Evolutionary conservation across 2,888 invertebrate genomes (phyloP).

Genomic region (Melitaea athalia): DNA sequence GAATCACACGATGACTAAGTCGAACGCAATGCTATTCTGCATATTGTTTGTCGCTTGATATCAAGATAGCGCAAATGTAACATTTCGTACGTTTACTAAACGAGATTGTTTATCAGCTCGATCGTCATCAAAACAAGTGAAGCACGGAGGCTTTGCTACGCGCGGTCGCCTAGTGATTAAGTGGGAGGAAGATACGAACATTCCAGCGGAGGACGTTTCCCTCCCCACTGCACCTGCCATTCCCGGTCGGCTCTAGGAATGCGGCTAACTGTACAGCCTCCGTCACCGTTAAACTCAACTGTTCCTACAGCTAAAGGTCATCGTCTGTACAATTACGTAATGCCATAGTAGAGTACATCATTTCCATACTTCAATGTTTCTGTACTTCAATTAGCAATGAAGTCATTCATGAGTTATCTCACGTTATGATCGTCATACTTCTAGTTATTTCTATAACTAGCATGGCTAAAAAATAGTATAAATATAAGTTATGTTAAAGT

Average conservation of each 20-base stretch:
- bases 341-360: conserved; percentile 49
- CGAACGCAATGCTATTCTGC: conserved; percentile 30
- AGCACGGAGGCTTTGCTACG: conserved; percentile 11
- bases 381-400: conserved; percentile 15
- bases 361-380: conserved; percentile 45
- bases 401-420: neutral
- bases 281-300: conserved; percentile 70
- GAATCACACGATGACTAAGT: conserved; percentile 37
- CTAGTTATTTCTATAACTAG: neutral
- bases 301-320: conserved; percentile 63
- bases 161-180: conserved; percentile 22
- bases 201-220: conserved; percentile 51
- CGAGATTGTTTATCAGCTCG: neutral
- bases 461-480: neutral
- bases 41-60: conserved; percentile 17
- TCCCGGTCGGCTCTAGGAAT: conserved; percentile 67
- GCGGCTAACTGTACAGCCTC: conserved; percentile 75
- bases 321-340: conserved; percentile 55
- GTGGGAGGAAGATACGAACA: conserved; percentile 45
- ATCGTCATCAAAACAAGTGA: conserved; percentile 4
- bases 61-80: neutral
- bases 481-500: neutral
- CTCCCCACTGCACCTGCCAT: conserved; percentile 54
- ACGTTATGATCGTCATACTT: neutral
- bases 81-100: neutral